Conservation (phyloP, 1,140 invertebrate species). For the Mycetomoellerius zeteki region DNA sequence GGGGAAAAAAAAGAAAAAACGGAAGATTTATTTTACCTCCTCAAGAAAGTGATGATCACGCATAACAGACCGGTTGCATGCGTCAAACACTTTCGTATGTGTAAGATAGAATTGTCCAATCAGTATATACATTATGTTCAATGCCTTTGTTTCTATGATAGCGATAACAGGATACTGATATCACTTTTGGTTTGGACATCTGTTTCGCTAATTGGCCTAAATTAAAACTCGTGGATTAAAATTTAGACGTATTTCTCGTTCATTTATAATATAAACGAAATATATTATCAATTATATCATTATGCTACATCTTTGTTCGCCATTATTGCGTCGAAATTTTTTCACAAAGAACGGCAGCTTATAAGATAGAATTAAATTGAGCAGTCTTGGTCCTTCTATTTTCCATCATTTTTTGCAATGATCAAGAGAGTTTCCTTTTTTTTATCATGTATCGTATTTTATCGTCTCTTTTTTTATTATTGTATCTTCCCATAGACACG, state of each 20-base stretch:
- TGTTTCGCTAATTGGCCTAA: neutral
- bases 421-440: neutral
- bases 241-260: neutral
- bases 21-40: conserved; percentile 57
- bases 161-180: neutral
- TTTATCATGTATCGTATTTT: conserved; percentile 1
- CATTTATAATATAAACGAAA: conserved; percentile 3
- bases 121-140: conserved; percentile 42
- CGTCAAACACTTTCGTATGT: conserved; percentile 18
- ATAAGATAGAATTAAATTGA: conserved; percentile 38
- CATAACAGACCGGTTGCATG: conserved; percentile 62
- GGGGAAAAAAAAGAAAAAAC: neutral
- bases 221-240: neutral
- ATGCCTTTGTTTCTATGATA: neutral
- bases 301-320: neutral
- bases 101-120: neutral
- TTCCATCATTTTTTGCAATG: conserved; percentile 10
- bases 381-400: conserved; percentile 58
- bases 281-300: conserved; percentile 9
- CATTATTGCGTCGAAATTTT: conserved; percentile 15
- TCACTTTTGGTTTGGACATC: neutral
- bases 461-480: no score
- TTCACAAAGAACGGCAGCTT: conserved; percentile 19
- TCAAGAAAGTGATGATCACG: conserved; percentile 54
- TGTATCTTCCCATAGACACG: neutral